These are phyloP conservation scores for Stichodactyla helianthus DNA, from an alignment of 64 coral and sea anemone genomes.

Conservation along the genomic window DNA sequence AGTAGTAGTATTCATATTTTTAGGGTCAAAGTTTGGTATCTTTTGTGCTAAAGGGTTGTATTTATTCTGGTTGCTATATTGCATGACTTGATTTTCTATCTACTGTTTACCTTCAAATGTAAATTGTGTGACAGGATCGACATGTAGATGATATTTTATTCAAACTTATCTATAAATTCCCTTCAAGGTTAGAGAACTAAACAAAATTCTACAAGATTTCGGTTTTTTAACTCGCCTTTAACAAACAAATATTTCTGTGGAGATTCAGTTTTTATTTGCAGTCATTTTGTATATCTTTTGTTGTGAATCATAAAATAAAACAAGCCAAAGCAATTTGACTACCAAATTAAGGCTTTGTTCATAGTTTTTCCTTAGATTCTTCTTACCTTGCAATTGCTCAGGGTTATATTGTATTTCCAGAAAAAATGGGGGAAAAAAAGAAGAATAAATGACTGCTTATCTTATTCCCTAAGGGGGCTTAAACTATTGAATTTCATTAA, in stretches of 20 bases:
- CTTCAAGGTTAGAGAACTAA: not conserved
- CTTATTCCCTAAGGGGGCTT: not conserved
- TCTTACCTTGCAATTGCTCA: not conserved
- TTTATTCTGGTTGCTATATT: conserved; percentile 6
- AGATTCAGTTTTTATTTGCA: not conserved
- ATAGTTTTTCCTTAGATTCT: not conserved
- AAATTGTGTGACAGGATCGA: not conserved
- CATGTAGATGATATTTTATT: not conserved
- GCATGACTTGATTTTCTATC: not conserved
- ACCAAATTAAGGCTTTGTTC: not conserved
- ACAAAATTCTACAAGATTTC: not conserved
- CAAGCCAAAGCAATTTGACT: not conserved
- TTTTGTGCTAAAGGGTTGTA: not conserved
- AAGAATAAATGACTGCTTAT: not conserved
- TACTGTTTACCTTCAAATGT: not conserved
- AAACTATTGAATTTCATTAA: not conserved
- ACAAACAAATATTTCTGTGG: not conserved
- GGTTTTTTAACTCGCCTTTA: not conserved
- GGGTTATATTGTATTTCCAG: not conserved
- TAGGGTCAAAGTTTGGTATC: not conserved
- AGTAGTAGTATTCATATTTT: not conserved
- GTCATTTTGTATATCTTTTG: not conserved
- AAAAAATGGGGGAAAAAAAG: not conserved
- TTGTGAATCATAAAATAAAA: not conserved
- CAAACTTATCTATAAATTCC: not conserved